Percentiles rank a stretch among this genome's conserved stretches.
Conservation (phyloP, 2,797 vertebrate species). For the Numenius phaeopus region DNA sequence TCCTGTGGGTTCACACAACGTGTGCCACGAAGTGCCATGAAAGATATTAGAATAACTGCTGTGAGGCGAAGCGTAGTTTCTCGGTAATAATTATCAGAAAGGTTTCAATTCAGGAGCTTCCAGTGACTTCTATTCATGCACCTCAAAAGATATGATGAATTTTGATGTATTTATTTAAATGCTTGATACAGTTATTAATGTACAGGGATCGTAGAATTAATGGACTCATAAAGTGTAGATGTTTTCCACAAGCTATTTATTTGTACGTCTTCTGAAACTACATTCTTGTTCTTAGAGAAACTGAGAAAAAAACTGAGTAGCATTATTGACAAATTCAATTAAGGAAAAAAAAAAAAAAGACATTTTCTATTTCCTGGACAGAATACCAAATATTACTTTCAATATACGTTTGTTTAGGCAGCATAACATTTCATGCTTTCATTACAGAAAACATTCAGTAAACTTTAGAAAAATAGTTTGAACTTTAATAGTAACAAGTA, state of each 20-base stretch:
- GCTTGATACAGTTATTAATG: neutral
- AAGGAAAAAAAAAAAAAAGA: neutral
- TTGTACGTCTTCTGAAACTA: neutral
- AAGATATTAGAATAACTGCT: neutral
- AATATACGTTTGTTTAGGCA: neutral
- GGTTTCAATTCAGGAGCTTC: neutral
- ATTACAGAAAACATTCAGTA: neutral
- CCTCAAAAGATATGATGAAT: neutral
- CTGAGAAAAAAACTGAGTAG: neutral
- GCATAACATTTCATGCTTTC: neutral
- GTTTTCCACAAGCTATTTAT: neutral
- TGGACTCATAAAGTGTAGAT: neutral
- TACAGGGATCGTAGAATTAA: neutral
- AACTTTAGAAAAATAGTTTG: neutral
- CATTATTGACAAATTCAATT: slow-evolving; percentile 3
- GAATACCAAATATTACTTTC: neutral
- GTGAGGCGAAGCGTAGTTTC: neutral
- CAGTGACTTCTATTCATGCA: neutral
- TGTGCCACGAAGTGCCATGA: neutral
- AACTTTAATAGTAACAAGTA: neutral
- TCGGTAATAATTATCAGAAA: neutral
- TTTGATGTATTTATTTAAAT: slow-evolving; percentile 6
- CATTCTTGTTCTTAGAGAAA: neutral
- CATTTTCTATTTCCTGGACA: neutral
- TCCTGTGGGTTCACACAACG: neutral